Percentiles rank a stretch among this genome's conserved stretches.
Conservation (phyloP, 2,113 vertebrate genomes). For the Epinephelus cyanopodus region DNA sequence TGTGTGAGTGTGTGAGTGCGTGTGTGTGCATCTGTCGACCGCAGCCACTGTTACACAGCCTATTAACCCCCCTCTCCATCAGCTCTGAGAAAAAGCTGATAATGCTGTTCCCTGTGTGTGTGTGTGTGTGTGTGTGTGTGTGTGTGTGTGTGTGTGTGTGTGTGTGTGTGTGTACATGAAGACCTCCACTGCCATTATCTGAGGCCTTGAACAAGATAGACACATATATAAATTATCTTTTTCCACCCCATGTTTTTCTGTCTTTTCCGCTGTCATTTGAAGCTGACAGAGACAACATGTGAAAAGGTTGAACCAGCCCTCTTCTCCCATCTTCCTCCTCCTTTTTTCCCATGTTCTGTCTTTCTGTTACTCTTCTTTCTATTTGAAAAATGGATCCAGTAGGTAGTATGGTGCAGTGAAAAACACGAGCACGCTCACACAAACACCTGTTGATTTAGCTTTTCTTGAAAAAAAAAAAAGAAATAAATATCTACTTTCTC, state of each 20-base stretch:
- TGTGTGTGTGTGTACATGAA: neutral
- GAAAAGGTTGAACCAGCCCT: conserved; percentile 48
- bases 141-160: conserved; percentile 3
- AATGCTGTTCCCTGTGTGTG: conserved; percentile 18
- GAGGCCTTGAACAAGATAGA: conserved; percentile 28
- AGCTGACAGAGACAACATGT: conserved; percentile 31
- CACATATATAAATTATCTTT: conserved; percentile 22
- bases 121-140: conserved; percentile 14
- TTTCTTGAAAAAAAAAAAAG: neutral
- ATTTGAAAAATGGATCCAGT: conserved; percentile 5
- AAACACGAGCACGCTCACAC: neutral
- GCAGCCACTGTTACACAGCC: neutral
- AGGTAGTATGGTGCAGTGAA: neutral
- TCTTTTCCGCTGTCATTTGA: neutral
- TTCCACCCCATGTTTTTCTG: conserved; percentile 1
- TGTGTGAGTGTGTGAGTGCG: conserved; percentile 18
- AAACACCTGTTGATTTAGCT: neutral
- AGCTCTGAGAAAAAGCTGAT: conserved; percentile 59
- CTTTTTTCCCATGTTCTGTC: neutral
- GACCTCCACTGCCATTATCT: conserved; percentile 32
- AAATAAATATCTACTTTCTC: neutral
- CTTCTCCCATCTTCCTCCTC: neutral
- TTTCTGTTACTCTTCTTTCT: neutral
- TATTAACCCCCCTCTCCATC: conserved; percentile 44
- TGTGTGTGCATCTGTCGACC: neutral